A percentile compares a stretch with the other conserved stretches of the same genome.
Conservation (phyloP, 1,140 invertebrate genomes). For the Thaumetopoea pityocampa region DNA sequence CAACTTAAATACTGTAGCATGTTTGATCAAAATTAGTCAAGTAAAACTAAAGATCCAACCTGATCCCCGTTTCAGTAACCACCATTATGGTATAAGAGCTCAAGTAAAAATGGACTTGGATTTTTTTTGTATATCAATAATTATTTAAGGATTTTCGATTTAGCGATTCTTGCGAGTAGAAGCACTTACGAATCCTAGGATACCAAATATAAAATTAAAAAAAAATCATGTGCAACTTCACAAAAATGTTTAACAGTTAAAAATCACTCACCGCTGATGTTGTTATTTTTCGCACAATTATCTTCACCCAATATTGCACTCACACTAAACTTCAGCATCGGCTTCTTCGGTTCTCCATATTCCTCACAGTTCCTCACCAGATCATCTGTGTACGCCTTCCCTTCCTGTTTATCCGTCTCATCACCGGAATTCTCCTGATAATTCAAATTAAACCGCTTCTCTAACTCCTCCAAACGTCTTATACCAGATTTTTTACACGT, state of each 20-base stretch:
- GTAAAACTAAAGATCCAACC: too few species aligned
- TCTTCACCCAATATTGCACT: slow-evolving; percentile 87
- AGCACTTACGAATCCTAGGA: too few species aligned
- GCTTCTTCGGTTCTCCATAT: slow-evolving; percentile 77
- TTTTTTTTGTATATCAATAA: too few species aligned
- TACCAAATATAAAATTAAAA: too few species aligned
- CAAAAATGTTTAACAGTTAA: not conserved
- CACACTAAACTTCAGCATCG: slow-evolving; percentile 93
- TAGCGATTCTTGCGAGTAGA: too few species aligned
- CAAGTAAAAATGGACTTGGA: too few species aligned
- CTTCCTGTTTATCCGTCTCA: slow-evolving; percentile 39
- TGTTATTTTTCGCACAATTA: slow-evolving; percentile 33
- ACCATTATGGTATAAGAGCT: too few species aligned
- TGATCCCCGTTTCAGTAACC: too few species aligned
- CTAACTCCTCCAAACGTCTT: slow-evolving; percentile 51
- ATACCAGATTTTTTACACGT: slow-evolving; percentile 59
- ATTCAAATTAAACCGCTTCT: slow-evolving; percentile 55
- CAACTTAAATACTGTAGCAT: too few species aligned
- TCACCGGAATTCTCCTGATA: slow-evolving; percentile 61
- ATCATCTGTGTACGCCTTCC: slow-evolving; percentile 44
- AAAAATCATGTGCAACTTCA: not conserved
- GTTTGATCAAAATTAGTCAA: too few species aligned
- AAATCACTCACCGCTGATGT: slow-evolving; percentile 44
- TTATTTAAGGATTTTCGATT: too few species aligned
- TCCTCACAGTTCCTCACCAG: slow-evolving; percentile 63